phyloP scores from a whole-genome alignment of 2,888 invertebrate genomes.

The Himalopsyche japonica region DNA sequence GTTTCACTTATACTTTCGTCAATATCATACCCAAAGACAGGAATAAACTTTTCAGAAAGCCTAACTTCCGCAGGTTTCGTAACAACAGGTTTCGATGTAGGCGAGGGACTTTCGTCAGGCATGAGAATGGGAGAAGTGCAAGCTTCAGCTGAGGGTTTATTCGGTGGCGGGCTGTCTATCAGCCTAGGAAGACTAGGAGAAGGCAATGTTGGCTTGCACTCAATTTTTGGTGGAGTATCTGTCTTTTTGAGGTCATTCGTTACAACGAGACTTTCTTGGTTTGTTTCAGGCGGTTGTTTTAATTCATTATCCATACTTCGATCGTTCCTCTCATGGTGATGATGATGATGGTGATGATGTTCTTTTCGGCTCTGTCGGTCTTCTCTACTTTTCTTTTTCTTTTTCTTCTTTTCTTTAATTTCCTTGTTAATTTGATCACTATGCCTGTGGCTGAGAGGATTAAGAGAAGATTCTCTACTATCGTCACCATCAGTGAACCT shows the following conservation, averaged over 20 bases:
- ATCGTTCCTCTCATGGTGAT: slow-evolving; percentile 59
- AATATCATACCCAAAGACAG: slow-evolving; percentile 67
- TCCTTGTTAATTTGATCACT: slow-evolving; percentile 59
- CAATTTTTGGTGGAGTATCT: slow-evolving; percentile 50
- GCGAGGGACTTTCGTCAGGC: slow-evolving; percentile 29
- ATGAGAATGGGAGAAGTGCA: slow-evolving; percentile 40
- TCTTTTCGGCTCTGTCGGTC: slow-evolving; percentile 71
- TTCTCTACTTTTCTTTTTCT: slow-evolving; percentile 81
- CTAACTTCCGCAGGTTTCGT: slow-evolving; percentile 43
- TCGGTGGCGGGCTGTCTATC: slow-evolving; percentile 65
- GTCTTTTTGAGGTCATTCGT: slow-evolving; percentile 45
- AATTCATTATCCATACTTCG: slow-evolving; percentile 40
- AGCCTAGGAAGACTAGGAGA: slow-evolving; percentile 68
- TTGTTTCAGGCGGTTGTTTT: slow-evolving; percentile 34
- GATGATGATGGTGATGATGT: slow-evolving; percentile 71
- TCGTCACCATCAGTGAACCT: slow-evolving; percentile 66
- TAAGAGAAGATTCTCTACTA: slow-evolving; percentile 54
- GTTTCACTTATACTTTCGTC: slow-evolving; percentile 76
- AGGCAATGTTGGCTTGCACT: slow-evolving; percentile 51
- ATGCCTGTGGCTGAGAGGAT: slow-evolving; percentile 41
- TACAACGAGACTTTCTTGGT: slow-evolving; percentile 40
- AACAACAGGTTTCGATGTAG: slow-evolving; percentile 49
- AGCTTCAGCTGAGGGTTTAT: slow-evolving; percentile 44
- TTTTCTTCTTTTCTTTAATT: slow-evolving; percentile 79
- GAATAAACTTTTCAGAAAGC: slow-evolving; percentile 64